Evolutionary conservation across 2,888 invertebrate species (phyloP).

Genomic region (Andrena hattorfiana): DNA sequence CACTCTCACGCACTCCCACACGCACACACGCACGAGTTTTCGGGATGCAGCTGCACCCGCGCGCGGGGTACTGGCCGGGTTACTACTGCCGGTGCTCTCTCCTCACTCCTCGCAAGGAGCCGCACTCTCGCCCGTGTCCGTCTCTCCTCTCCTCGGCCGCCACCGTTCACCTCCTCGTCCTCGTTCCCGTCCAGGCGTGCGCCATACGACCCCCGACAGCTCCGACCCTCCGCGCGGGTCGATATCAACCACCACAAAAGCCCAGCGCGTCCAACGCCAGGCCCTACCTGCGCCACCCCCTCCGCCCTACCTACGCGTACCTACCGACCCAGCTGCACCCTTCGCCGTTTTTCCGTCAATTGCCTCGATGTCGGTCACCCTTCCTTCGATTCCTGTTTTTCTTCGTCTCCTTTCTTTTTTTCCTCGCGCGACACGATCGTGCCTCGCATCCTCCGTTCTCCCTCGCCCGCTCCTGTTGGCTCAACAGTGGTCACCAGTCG

Average conservation of each 20-base stretch:
- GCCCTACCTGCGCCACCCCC: constrained; percentile 64
- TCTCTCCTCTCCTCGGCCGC: constrained; percentile 39
- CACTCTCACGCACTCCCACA: constrained; percentile 59
- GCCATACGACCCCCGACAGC: constrained; percentile 76
- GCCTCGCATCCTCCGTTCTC: too few relatives aligned
- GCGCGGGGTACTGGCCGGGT: constrained; percentile 83
- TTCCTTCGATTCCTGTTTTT: background rate
- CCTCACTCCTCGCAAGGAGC: constrained; percentile 69
- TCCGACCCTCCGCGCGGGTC: constrained; percentile 83
- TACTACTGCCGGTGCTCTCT: constrained; percentile 80
- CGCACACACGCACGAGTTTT: constrained; percentile 56
- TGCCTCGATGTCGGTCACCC: constrained; percentile 43
- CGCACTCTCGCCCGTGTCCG: constrained; percentile 49
- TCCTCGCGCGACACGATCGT: too few relatives aligned
- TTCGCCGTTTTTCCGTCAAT: constrained; percentile 21
- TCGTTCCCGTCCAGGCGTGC: constrained; percentile 81
- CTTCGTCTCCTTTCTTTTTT: background rate
- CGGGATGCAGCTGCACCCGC: constrained; percentile 81
- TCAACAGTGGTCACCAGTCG: too few relatives aligned
- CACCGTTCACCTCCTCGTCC: constrained; percentile 47
- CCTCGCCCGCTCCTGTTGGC: too few relatives aligned
- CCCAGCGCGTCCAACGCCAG: constrained; percentile 68
- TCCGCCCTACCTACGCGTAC: constrained; percentile 49
- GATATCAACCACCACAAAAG: constrained; percentile 80
- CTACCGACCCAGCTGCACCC: constrained; percentile 56